Base-by-base conservation (phyloP, 2,888 invertebrate species). In the Anthophora plumipes region DNA sequence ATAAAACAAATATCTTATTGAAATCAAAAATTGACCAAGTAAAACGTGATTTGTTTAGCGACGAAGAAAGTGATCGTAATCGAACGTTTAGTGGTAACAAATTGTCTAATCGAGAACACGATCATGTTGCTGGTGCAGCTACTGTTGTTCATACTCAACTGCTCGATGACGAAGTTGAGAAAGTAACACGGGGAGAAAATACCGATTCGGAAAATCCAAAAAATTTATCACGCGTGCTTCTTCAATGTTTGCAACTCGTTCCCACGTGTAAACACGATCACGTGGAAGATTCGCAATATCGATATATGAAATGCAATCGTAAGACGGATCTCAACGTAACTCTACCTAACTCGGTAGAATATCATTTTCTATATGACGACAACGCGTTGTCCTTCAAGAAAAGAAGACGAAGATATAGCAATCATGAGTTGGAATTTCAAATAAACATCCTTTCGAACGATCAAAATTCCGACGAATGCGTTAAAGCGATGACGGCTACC, bases 1-100 rank as follows among this genome's bases (percentile, higher is more conserved):
- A 63, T 37, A 82, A 81, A 52, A 46, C 64, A 12, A 87, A 76
- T 22, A 72, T 39, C 14, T 69, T 78, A 59, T 69, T 83, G 0
- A 91, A 90, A 41, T 74, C 89, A 0, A 93, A 92, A 50, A 90
- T 92, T 0, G 92, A 92, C 73, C 88, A 89, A 66, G 89, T 93
- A 0, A 93, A 92, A 48, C 87, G 93, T 7, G 93, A 93, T 77
- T 80, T 93, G 17, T 93, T 93, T 37, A 92, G 90, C 61, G 92
- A 92, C 46, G 92, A 93, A 4, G 92, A 92, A 11, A 91, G 84
- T 59, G 88, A 89, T 7, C 82, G 89, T 9, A 88, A 79, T 31
- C 31, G 31, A 71, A 73, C 71, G 11, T 68, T 70, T 14, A 85
- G n/a, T 31, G 60, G 14, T 43, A 25, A 1, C 12, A 43, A 17